Percentiles rank a stretch among this genome's conserved stretches.
These are phyloP conservation scores for Venustoraphidia nigricollis DNA, from an alignment of 2,888 invertebrate genomes.

Conservation along the genomic window DNA sequence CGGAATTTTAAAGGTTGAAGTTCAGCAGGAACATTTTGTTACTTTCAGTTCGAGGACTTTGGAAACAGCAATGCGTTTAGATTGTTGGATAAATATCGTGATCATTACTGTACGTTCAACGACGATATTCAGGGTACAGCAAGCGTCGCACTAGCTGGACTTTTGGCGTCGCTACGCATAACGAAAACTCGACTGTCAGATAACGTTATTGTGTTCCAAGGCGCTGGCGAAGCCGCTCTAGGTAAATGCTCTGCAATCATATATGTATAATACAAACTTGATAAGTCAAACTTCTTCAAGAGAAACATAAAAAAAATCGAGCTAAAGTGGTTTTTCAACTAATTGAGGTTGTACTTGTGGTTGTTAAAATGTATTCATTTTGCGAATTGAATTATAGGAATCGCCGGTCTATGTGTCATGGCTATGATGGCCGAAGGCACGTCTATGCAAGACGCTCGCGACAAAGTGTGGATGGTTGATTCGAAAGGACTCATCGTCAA, in stretches of 20 bases:
- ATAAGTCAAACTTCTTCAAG: no score
- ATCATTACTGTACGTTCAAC: constrained; percentile 89
- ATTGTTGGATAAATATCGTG: constrained; percentile 76
- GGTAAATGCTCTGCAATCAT: constrained; percentile 1
- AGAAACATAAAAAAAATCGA: no score
- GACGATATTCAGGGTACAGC: constrained; percentile 99
- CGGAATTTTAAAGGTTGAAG: no score
- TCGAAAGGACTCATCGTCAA: constrained; percentile 88
- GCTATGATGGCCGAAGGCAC: constrained; percentile 84
- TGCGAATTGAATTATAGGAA: constrained; percentile 74
- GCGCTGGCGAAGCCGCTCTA: constrained; percentile 76
- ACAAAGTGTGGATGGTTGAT: constrained; percentile 74
- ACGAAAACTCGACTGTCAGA: constrained; percentile 72
- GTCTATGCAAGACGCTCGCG: background rate
- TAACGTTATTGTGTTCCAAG: constrained; percentile 83
- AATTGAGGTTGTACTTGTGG: no score
- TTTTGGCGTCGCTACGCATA: constrained; percentile 71
- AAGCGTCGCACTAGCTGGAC: constrained; percentile 86
- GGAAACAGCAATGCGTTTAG: constrained; percentile 95
- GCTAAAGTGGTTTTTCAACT: no score
- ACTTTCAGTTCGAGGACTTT: constrained; percentile 88
- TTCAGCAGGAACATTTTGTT: background rate
- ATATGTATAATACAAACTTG: background rate
- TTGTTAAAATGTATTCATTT: background rate
- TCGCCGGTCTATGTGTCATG: constrained; percentile 81